A percentile compares a stretch with the other conserved stretches of the same genome.
Evolutionary conservation across 2,888 invertebrate species (phyloP).

Genomic region (Fragum fragum): DNA sequence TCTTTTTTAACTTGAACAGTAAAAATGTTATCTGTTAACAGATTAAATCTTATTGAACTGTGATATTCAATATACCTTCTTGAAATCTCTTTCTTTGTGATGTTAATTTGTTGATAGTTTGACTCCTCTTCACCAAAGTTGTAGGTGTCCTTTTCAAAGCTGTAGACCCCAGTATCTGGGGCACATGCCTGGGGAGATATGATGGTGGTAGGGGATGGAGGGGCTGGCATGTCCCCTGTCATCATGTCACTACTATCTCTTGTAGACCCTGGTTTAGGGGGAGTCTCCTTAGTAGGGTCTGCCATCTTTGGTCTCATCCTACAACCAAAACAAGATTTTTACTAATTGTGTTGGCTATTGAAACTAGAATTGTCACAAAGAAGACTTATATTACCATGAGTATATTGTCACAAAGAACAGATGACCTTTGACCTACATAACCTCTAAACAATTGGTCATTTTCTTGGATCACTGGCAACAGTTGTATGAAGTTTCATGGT

Average conservation of each 20-base stretch:
- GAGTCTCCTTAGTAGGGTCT: constrained; percentile 14
- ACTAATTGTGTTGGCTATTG: too few relatives aligned
- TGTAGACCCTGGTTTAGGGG: background rate
- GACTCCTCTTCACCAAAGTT: constrained; percentile 94
- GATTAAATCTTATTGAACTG: background rate
- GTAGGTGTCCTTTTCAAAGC: constrained; percentile 90
- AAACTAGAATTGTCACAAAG: too few relatives aligned
- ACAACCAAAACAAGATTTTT: too few relatives aligned
- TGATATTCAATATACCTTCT: constrained; percentile 69
- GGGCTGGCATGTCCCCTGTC: constrained; percentile 34
- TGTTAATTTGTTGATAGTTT: constrained; percentile 91
- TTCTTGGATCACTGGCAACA: too few relatives aligned
- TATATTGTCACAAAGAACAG: too few relatives aligned
- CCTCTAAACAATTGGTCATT: too few relatives aligned
- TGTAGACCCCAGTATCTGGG: constrained; percentile 43
- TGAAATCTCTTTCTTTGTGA: constrained; percentile 82
- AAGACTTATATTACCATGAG: too few relatives aligned
- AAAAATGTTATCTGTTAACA: too few relatives aligned
- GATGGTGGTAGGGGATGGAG: constrained; percentile 45
- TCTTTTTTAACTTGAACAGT: too few relatives aligned
- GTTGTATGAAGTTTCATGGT: too few relatives aligned
- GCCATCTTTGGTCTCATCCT: constrained; percentile 10
- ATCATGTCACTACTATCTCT: constrained; percentile 20
- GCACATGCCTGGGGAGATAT: constrained; percentile 70
- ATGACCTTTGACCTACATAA: too few relatives aligned